Evolutionary conservation across 2,113 vertebrate genomes (phyloP), one percentile per base, ranked within the genome.

Genomic region (Probosciger aterrimus): DNA sequence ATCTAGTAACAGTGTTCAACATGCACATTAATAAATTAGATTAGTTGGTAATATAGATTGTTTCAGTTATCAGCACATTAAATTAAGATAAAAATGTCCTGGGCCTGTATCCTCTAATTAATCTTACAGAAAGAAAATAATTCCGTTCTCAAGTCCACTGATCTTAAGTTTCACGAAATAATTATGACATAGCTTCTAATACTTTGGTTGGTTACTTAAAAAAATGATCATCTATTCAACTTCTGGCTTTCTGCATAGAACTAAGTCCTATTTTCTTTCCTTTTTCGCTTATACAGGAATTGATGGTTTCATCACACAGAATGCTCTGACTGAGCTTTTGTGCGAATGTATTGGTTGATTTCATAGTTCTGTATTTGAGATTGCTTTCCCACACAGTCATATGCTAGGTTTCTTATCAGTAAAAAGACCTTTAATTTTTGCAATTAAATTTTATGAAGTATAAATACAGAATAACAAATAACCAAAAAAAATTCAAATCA

Each of bases 21-120:
- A 55, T 68, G 37, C 22, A 74, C 41, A 53, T 46, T 80, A 77
- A 82, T 87, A 91, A 92, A 96, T 92, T 70, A 71, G 60, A 82
- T 95, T 87, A 87, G 53, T 50, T 31, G 3, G 82, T 52, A 91
- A 96, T 95, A 90, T 89, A 74, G 64, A 73, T 65, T 83, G 93
- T 70, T 89, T 27, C 33, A 89, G 96, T 96, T 94, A 92, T 90
- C 64, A 78, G 90, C 63, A 90, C 35, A 94, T 96, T 96, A 86
- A 28, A 82, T 95, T 96, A 95, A 92, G 90, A 86, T 12, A 71
- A 83, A 89, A 86, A 75, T 50, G 44, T 82, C 33, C 70, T 88
- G 31, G 24, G 16, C 20, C 18, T 74, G 25, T 85, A 84, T 91
- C 77, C 53, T 70, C 41, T 87, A 74, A 88, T 75, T 88, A 22